These are phyloP conservation scores for Gasteruption jaculator DNA, from an alignment of 2,888 invertebrate genomes.

Conservation along the genomic window DNA sequence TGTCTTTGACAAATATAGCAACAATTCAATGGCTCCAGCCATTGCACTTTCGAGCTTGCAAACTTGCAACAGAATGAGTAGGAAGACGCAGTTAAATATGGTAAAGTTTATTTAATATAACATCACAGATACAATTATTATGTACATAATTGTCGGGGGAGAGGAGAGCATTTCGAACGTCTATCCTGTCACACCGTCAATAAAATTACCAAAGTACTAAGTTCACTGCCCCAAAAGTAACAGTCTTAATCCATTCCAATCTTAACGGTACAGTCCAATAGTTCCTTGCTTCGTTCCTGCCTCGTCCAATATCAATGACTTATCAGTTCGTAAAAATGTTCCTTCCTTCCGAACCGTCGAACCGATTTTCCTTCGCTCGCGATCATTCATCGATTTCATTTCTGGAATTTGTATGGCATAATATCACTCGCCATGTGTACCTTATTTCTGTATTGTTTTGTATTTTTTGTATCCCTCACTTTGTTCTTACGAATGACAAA, in stretches of 20 bases:
- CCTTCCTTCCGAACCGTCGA: too few relatives aligned
- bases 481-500: neutral
- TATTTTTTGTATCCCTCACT: slow-evolving; percentile 5
- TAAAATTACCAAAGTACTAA: slow-evolving; percentile 43
- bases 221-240: slow-evolving; percentile 26
- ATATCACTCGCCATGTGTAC: too few relatives aligned
- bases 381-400: too few relatives aligned
- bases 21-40: slow-evolving; percentile 1
- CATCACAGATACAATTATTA: slow-evolving; percentile 51
- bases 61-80: neutral
- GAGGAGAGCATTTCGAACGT: slow-evolving; percentile 18
- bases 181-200: slow-evolving; percentile 32
- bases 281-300: too few relatives aligned
- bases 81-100: slow-evolving; percentile 46
- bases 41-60: slow-evolving; percentile 1
- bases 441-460: slow-evolving; percentile 10
- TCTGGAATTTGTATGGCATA: too few relatives aligned
- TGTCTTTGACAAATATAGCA: too few relatives aligned
- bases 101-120: slow-evolving; percentile 49
- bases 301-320: too few relatives aligned
- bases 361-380: too few relatives aligned
- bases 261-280: too few relatives aligned
- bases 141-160: slow-evolving; percentile 43
- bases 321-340: too few relatives aligned
- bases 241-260: slow-evolving; percentile 11